Conservation (phyloP, 53 echinoderm and acorn worm genomes). For the Astropecten irregularis region DNA sequence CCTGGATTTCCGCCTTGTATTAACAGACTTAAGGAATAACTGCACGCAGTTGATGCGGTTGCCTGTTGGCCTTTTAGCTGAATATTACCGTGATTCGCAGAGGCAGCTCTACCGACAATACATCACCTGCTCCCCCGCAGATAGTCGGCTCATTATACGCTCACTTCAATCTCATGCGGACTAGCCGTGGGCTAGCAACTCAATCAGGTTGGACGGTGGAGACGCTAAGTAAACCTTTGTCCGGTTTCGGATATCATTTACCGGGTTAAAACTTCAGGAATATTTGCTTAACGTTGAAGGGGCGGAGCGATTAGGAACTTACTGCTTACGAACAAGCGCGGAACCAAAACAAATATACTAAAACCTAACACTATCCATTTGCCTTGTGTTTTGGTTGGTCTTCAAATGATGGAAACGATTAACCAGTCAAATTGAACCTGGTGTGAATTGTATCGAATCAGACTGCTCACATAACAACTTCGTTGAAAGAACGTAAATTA, state of each 20-base stretch:
- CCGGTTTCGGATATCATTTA: neutral
- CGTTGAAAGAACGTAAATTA: too few species aligned
- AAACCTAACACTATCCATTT: too few species aligned
- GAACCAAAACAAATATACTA: too few species aligned
- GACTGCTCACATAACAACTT: too few species aligned
- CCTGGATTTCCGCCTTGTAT: neutral
- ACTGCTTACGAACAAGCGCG: too few species aligned
- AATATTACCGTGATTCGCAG: constrained; percentile 29
- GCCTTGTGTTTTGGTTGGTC: too few species aligned
- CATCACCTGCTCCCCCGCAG: constrained; percentile 49
- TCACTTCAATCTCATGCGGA: constrained; percentile 34
- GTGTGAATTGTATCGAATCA: too few species aligned
- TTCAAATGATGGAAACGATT: too few species aligned
- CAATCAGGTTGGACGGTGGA: constrained; percentile 1
- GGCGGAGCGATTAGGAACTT: too few species aligned
- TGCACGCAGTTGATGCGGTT: constrained; percentile 43
- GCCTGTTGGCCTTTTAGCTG: constrained; percentile 42
- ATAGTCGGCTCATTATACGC: constrained; percentile 46
- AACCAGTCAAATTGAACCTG: too few species aligned
- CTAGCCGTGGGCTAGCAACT: constrained; percentile 16
- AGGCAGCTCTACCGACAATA: constrained; percentile 35
- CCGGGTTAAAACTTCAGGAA: too few species aligned
- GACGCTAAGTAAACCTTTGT: constrained; percentile 9
- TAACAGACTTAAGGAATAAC: constrained; percentile 25
- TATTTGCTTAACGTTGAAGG: too few species aligned